phyloP scores from a whole-genome alignment of 2,888 invertebrate genomes.

The Cantharis nigra region DNA sequence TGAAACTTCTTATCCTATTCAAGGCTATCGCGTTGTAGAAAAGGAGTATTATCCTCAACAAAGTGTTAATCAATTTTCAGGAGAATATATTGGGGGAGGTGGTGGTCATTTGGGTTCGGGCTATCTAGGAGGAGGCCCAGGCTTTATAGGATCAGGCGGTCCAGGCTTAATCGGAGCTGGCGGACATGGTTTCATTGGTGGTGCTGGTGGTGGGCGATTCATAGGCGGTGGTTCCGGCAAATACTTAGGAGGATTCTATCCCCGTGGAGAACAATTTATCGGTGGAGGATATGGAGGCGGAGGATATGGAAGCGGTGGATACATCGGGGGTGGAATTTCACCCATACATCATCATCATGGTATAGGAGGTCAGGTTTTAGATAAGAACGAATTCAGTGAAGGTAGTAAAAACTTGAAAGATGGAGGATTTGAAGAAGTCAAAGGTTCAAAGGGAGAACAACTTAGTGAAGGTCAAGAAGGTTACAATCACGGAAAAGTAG shows the following conservation, averaged over 20 bases:
- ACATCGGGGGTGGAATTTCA: slow-evolving; percentile 28
- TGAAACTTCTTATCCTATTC: slow-evolving; percentile 51
- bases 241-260: slow-evolving; percentile 23
- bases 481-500: slow-evolving; percentile 60
- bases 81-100: background rate
- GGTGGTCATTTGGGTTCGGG: slow-evolving; percentile 1
- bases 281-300: slow-evolving; percentile 16
- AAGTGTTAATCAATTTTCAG: background rate
- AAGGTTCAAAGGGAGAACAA: slow-evolving; percentile 62
- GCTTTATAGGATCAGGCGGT: slow-evolving; percentile 1
- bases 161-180: background rate
- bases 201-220: slow-evolving; percentile 43
- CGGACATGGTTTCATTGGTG: slow-evolving; percentile 5
- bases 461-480: slow-evolving; percentile 63
- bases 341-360: slow-evolving; percentile 38
- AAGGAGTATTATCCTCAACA: slow-evolving; percentile 60
- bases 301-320: slow-evolving; percentile 44
- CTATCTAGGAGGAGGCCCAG: slow-evolving; percentile 23
- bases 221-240: slow-evolving; percentile 36
- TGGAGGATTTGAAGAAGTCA: slow-evolving; percentile 60
- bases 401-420: slow-evolving; percentile 64
- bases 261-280: slow-evolving; percentile 7
- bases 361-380: slow-evolving; percentile 54
- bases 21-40: slow-evolving; percentile 64
- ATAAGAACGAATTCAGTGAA: slow-evolving; percentile 62